These are phyloP conservation scores for Hippocampus mohnikei DNA, from an alignment of 2,113 vertebrate species.

Conservation along the genomic window DNA sequence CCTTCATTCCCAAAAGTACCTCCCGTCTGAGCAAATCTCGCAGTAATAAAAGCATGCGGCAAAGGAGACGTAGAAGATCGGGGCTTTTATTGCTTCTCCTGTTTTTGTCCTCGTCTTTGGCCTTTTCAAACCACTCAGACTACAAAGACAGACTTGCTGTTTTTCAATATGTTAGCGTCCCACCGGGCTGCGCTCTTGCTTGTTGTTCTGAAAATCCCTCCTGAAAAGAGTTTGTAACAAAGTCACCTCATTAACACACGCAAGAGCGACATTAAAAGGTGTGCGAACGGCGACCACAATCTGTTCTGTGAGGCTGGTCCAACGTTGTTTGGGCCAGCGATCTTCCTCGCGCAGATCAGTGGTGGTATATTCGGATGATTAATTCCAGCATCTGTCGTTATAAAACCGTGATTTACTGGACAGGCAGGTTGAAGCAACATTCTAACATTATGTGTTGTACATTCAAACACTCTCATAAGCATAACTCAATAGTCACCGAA, in stretches of 20 bases:
- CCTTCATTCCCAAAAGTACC: slow-evolving; percentile 27
- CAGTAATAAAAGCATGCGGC: slow-evolving; percentile 28
- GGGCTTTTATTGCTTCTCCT: slow-evolving; percentile 13
- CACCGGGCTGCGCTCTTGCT: background rate
- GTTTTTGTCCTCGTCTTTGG: background rate
- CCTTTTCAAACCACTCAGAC: background rate
- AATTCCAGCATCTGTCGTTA: no score
- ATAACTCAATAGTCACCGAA: no score
- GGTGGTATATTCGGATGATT: background rate
- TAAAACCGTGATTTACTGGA: no score
- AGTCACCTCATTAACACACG: no score
- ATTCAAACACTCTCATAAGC: no score
- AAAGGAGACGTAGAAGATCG: slow-evolving; percentile 4
- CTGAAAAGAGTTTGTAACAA: background rate
- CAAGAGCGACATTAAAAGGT: no score
- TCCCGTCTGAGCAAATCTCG: slow-evolving; percentile 23
- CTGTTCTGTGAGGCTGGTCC: background rate
- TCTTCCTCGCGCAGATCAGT: background rate
- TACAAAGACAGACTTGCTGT: background rate
- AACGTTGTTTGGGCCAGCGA: background rate
- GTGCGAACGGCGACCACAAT: background rate
- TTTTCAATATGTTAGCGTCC: background rate
- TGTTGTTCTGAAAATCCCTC: background rate
- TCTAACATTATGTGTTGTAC: no score
- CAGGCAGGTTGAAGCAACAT: no score